phyloP scores from a whole-genome alignment of 1,140 invertebrate genomes.

The Trichomalopsis sarcophagae region DNA sequence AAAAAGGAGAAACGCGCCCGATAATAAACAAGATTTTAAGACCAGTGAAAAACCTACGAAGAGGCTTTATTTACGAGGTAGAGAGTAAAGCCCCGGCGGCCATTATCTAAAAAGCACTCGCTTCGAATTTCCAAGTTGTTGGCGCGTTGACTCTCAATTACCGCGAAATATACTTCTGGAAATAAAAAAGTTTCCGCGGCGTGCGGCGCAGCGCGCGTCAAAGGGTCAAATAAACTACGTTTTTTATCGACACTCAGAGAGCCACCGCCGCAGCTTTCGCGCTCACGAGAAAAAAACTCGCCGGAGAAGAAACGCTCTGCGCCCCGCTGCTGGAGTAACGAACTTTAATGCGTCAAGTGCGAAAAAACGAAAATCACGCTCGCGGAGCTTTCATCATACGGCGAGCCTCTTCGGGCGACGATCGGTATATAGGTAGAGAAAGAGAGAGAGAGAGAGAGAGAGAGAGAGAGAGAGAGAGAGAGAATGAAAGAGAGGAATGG shows the following conservation, averaged over 20 bases:
- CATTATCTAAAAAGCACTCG: background rate
- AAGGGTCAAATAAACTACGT: conserved; percentile 11
- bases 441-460: background rate
- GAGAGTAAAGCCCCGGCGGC: background rate
- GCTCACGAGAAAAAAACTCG: background rate
- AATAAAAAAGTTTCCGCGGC: conserved; percentile 18
- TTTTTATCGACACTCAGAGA: conserved; percentile 14
- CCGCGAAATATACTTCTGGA: conserved; percentile 6
- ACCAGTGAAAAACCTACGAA: background rate
- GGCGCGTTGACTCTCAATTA: conserved; percentile 21
- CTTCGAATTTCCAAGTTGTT: conserved; percentile 14
- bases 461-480: background rate
- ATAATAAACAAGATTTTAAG: background rate
- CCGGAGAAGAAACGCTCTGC: too few species aligned
- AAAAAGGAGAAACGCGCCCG: background rate
- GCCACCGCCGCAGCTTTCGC: background rate
- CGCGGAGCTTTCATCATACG: background rate
- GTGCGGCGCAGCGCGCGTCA: background rate
- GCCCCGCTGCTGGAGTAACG: background rate
- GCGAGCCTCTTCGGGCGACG: background rate
- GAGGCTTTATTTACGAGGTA: background rate
- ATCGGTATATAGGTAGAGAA: background rate
- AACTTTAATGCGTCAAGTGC: conserved; percentile 12
- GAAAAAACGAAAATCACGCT: conserved; percentile 18
- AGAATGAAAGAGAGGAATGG: background rate